These are phyloP conservation scores for Caenorhabditis brenneri DNA, from an alignment of 1,140 invertebrate species.

Conservation along the genomic window DNA sequence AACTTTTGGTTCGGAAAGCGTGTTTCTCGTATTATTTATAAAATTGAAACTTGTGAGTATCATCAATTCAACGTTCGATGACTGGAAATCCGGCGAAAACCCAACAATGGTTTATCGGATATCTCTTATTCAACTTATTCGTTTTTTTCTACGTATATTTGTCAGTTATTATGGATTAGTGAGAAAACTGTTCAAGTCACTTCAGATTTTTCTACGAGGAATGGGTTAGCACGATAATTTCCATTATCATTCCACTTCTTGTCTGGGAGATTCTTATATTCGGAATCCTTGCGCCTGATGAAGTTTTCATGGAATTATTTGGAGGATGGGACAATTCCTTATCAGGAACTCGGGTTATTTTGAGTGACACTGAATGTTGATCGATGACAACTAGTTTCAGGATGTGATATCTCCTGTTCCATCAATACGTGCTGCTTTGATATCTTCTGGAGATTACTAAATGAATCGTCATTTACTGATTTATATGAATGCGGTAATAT, in stretches of 20 bases:
- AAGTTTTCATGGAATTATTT: conserved; percentile 9
- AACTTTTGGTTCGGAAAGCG: too few species aligned
- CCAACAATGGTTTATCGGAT: neutral
- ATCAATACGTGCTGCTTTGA: neutral
- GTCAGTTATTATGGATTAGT: neutral
- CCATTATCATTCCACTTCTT: neutral
- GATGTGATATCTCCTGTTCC: neutral
- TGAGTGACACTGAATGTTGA: neutral
- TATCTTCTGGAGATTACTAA: conserved; percentile 1
- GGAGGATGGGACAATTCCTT: neutral
- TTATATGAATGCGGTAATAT: neutral
- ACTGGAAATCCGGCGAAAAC: neutral
- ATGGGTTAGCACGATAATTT: neutral
- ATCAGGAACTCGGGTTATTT: neutral
- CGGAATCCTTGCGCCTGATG: neutral
- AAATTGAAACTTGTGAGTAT: too few species aligned
- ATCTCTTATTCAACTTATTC: neutral
- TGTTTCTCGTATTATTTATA: neutral
- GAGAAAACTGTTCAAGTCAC: too few species aligned
- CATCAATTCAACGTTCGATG: too few species aligned
- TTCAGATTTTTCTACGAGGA: neutral
- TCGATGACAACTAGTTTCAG: neutral
- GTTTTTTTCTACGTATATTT: neutral
- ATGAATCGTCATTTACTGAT: neutral
- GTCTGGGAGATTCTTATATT: conserved; percentile 5